Evolutionary conservation across 2,888 invertebrate genomes (phyloP).

Genomic region (Notodonta dromedarius): DNA sequence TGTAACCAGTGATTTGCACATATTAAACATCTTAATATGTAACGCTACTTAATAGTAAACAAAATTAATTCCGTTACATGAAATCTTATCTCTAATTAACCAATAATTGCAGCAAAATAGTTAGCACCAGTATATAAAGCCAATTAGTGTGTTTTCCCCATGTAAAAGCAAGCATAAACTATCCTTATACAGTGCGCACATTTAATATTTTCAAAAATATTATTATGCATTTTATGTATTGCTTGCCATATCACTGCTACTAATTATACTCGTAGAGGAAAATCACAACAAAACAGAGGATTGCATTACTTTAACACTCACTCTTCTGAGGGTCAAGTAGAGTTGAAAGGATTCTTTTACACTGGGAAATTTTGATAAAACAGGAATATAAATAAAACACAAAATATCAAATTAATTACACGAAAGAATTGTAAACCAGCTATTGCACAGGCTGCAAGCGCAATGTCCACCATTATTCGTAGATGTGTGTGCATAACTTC

Average conservation of each 20-base stretch:
- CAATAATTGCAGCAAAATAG: slow-evolving; percentile 41
- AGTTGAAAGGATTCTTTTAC: neutral
- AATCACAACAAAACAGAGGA: neutral
- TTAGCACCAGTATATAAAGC: slow-evolving; percentile 51
- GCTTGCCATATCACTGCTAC: slow-evolving; percentile 22
- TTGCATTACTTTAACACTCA: no score
- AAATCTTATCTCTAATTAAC: slow-evolving; percentile 23
- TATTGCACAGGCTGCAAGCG: neutral
- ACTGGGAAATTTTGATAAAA: no score
- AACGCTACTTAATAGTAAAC: neutral
- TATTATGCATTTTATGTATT: slow-evolving; percentile 16
- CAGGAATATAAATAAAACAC: neutral
- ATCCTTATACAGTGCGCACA: slow-evolving; percentile 13
- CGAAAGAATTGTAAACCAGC: neutral
- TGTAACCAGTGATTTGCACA: no score
- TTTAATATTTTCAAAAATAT: slow-evolving; percentile 8
- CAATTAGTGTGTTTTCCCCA: slow-evolving; percentile 18
- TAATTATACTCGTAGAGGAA: slow-evolving; percentile 4
- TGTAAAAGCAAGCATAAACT: slow-evolving; percentile 14
- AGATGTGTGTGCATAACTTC: no score
- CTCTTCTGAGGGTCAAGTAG: neutral
- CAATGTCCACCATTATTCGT: no score
- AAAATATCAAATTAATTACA: neutral
- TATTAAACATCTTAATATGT: no score
- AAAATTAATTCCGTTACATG: slow-evolving; percentile 13